Conservation (phyloP, 2,113 vertebrate species). For the Pyxicephalus adspersus region DNA sequence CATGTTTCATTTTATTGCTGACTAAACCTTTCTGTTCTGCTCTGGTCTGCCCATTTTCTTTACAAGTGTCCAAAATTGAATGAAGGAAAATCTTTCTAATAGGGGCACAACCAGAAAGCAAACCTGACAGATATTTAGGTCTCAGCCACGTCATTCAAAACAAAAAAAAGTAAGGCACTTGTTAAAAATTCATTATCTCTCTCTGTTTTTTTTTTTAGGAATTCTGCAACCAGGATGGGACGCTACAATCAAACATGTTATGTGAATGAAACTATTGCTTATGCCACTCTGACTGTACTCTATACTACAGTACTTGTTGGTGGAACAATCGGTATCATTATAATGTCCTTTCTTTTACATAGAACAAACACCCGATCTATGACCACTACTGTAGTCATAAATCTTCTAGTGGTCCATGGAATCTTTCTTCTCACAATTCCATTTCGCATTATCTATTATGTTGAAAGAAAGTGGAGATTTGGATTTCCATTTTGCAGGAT, state of each 20-base stretch:
- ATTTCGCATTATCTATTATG: slow-evolving; percentile 84
- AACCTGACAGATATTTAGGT: no score
- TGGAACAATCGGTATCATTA: slow-evolving; percentile 72
- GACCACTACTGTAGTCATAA: slow-evolving; percentile 82
- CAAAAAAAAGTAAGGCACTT: no score
- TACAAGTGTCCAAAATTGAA: no score
- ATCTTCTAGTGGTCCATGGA: slow-evolving; percentile 83
- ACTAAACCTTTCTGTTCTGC: no score
- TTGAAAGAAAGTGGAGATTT: slow-evolving; percentile 66
- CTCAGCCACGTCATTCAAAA: no score
- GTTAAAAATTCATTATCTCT: no score
- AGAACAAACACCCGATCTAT: slow-evolving; percentile 80
- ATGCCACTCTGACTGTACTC: slow-evolving; percentile 64
- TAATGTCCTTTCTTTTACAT: slow-evolving; percentile 74
- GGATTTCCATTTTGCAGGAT: slow-evolving; percentile 69
- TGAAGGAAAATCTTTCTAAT: no score
- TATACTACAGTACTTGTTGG: slow-evolving; percentile 74
- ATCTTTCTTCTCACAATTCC: slow-evolving; percentile 86
- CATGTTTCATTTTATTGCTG: no score
- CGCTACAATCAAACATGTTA: not conserved
- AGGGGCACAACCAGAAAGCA: no score
- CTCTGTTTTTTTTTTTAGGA: no score
- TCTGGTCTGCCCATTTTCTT: no score
- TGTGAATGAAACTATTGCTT: not conserved
- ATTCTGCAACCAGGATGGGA: no score